These are phyloP conservation scores for Apus apus DNA, from an alignment of 2,113 vertebrate species.

Conservation along the genomic window DNA sequence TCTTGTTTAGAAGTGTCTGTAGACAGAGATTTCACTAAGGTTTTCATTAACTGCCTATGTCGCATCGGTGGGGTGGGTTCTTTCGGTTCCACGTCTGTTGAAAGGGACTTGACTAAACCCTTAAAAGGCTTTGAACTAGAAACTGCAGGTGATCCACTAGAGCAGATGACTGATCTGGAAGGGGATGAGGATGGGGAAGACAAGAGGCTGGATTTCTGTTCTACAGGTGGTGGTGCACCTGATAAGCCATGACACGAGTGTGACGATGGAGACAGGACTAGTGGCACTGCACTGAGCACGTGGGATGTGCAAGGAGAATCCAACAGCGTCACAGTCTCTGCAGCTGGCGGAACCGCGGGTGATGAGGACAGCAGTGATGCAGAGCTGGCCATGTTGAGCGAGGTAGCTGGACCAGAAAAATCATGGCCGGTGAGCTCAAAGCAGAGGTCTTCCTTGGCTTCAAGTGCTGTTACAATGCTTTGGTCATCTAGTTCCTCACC, in stretches of 20 bases:
- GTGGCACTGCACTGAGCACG: slow-evolving; percentile 74
- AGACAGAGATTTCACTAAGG: slow-evolving; percentile 95
- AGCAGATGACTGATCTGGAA: slow-evolving; percentile 79
- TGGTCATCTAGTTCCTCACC: slow-evolving; percentile 81
- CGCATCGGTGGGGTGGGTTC: slow-evolving; percentile 79
- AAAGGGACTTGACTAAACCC: slow-evolving; percentile 92
- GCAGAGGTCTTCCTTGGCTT: slow-evolving; percentile 90
- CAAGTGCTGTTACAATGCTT: slow-evolving; percentile 85
- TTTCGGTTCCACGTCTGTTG: slow-evolving; percentile 91
- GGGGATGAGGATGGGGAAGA: slow-evolving; percentile 84
- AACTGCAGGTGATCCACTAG: slow-evolving; percentile 67
- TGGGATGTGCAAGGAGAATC: slow-evolving; percentile 65
- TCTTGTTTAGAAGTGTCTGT: slow-evolving; percentile 91
- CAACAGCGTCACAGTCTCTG: slow-evolving; percentile 70
- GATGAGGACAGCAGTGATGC: slow-evolving; percentile 53
- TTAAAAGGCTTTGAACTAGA: slow-evolving; percentile 88
- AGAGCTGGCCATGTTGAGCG: slow-evolving; percentile 68
- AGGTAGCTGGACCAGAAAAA: slow-evolving; percentile 61
- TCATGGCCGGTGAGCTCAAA: slow-evolving; percentile 75
- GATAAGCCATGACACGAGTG: slow-evolving; percentile 64
- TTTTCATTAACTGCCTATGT: slow-evolving; percentile 96
- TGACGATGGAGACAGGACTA: slow-evolving; percentile 76
- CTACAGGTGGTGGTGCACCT: slow-evolving; percentile 72
- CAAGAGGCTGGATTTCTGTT: slow-evolving; percentile 76
- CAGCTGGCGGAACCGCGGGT: slow-evolving; percentile 55